Evolutionary conservation across 1,140 invertebrate genomes (phyloP).

Genomic region (Pogonognathellus flavescens): DNA sequence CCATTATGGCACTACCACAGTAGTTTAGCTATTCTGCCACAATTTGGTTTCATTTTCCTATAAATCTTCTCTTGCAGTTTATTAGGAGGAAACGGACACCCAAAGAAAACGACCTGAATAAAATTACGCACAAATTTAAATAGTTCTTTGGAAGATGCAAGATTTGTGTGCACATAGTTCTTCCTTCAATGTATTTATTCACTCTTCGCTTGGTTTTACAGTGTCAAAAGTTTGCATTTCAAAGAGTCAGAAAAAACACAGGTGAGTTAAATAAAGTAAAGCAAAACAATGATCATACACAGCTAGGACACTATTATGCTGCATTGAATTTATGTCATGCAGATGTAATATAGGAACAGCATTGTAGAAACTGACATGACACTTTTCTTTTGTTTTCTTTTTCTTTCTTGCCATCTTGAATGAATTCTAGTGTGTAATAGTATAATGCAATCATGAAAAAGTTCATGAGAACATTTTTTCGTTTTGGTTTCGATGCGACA

Average conservation of each 20-base stretch:
- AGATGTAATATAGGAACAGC: neutral
- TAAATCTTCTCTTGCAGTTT: constrained; percentile 8
- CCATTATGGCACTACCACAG: neutral
- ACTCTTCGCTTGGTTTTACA: too few relatives aligned
- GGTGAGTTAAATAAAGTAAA: neutral
- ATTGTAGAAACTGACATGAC: constrained; percentile 7
- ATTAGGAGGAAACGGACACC: neutral
- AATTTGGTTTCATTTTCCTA: constrained; percentile 9
- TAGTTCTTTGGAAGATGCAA: neutral
- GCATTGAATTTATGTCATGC: neutral
- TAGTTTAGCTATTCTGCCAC: neutral
- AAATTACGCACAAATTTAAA: neutral
- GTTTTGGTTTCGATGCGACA: neutral
- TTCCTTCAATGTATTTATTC: too few relatives aligned
- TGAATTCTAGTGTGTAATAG: neutral
- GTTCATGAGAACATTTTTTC: constrained; percentile 29
- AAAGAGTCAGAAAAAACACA: neutral
- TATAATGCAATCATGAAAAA: neutral
- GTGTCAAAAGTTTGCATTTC: too few relatives aligned
- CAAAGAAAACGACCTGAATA: constrained; percentile 30
- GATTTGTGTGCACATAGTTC: too few relatives aligned
- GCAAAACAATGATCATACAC: neutral
- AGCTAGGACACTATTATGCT: neutral
- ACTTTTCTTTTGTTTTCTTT: constrained; percentile 20
- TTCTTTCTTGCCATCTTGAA: neutral